Percentiles rank a stretch among this genome's conserved stretches.
phyloP scores from a whole-genome alignment of 2,888 invertebrate genomes.

The Xylocampa areola region DNA sequence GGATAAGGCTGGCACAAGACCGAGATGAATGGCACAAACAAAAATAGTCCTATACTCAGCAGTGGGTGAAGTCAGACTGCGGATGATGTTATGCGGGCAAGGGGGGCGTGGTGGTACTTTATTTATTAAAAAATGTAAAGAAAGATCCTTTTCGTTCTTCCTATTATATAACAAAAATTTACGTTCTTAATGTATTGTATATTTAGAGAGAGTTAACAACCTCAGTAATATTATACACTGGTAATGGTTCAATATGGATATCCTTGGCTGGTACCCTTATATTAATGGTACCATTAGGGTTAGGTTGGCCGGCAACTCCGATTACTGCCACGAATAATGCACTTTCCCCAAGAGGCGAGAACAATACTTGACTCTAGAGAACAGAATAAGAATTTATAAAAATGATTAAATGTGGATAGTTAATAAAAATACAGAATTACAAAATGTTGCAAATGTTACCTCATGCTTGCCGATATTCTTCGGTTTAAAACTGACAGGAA shows the following conservation, averaged over 20 bases:
- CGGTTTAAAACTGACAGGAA: conserved; percentile 83
- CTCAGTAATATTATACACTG: conserved; percentile 83
- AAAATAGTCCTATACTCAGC: no score
- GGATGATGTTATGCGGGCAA: no score
- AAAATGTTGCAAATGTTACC: conserved; percentile 61
- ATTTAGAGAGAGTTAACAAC: conserved; percentile 60
- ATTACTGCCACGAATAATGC: conserved; percentile 75
- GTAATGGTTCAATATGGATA: conserved; percentile 70
- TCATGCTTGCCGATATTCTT: conserved; percentile 80
- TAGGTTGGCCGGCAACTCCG: conserved; percentile 74
- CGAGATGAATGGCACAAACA: no score
- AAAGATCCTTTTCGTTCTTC: no score
- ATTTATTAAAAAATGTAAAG: no score
- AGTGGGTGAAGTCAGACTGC: no score
- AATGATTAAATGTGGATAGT: background rate
- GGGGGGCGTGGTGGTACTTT: no score
- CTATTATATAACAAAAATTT: no score
- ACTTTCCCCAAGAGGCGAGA: conserved; percentile 81
- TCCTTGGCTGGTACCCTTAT: conserved; percentile 77
- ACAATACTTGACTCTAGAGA: conserved; percentile 77
- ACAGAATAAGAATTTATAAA: conserved; percentile 3
- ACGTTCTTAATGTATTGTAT: background rate
- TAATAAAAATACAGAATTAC: background rate
- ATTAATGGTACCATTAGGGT: conserved; percentile 75
- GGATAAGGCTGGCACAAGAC: no score